Conservation (phyloP, 2,113 vertebrate genomes). For the Cottus gobio region DNA sequence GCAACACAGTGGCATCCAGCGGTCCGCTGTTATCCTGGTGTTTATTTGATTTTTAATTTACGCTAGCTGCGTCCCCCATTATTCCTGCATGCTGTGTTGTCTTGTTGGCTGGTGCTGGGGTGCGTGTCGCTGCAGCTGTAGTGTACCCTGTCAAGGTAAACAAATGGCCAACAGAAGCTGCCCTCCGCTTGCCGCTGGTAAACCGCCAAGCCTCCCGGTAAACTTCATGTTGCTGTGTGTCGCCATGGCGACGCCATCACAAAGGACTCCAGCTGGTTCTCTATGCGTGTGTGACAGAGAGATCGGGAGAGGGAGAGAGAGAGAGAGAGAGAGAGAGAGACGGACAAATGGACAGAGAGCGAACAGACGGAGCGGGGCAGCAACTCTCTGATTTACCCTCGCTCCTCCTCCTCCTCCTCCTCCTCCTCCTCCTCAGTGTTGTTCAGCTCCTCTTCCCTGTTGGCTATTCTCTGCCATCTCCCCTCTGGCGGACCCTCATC, state of each 20-base stretch:
- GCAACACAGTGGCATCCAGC: neutral
- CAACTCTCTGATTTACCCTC: conserved; percentile 56
- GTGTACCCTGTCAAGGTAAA: conserved; percentile 64
- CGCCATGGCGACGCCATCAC: conserved; percentile 78
- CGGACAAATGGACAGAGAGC: conserved; percentile 65
- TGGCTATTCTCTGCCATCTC: conserved; percentile 52
- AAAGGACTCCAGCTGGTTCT: conserved; percentile 81
- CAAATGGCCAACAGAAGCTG: conserved; percentile 65
- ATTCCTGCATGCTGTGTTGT: conserved; percentile 30
- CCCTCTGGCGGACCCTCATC: conserved; percentile 67
- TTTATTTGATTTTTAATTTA: conserved; percentile 21
- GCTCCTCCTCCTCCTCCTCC: conserved; percentile 18
- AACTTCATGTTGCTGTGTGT: conserved; percentile 75
- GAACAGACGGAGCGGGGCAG: conserved; percentile 64
- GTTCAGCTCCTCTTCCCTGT: conserved; percentile 55
- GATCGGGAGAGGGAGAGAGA: neutral
- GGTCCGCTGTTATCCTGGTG: neutral
- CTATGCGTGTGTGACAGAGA: conserved; percentile 32
- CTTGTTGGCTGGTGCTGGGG: conserved; percentile 36
- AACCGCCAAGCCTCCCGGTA: conserved; percentile 62
- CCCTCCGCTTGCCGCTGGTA: conserved; percentile 51
- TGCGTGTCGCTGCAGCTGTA: conserved; percentile 55
- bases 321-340: conserved; percentile 33
- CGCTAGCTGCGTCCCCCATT: conserved; percentile 13
- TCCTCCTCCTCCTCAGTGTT: neutral